Percentiles rank a stretch among this genome's conserved stretches.
Evolutionary conservation across 1,140 invertebrate genomes (phyloP).

Genomic region (Steinernema khuongi): DNA sequence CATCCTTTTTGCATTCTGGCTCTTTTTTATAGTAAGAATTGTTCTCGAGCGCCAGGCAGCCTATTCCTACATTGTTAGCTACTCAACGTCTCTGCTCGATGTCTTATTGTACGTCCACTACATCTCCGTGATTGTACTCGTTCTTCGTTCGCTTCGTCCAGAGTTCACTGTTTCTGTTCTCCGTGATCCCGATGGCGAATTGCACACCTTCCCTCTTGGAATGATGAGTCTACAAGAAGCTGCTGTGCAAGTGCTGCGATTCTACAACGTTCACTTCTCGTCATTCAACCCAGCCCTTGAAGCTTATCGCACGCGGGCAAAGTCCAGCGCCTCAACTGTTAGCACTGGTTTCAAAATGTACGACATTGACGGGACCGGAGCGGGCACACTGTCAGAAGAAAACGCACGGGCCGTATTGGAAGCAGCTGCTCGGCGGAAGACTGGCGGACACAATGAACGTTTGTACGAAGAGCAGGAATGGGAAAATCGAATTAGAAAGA

Average conservation of each 20-base stretch:
- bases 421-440: conserved; percentile 65
- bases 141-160: conserved; percentile 81
- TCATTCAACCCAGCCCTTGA: conserved; percentile 94
- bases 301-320: conserved; percentile 30
- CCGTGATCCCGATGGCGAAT: conserved; percentile 83
- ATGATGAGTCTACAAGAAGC: conserved; percentile 88
- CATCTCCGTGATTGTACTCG: conserved; percentile 81
- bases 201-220: conserved; percentile 72
- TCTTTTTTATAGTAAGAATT: conserved; percentile 85
- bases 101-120: conserved; percentile 91
- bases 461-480: conserved; percentile 97
- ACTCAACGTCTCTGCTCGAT: conserved; percentile 81
- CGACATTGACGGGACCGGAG: conserved; percentile 75
- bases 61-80: conserved; percentile 71
- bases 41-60: conserved; percentile 62
- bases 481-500: conserved; percentile 81
- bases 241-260: conserved; percentile 84
- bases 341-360: conserved; percentile 78
- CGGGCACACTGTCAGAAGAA: conserved; percentile 47
- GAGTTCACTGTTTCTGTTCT: conserved; percentile 82
- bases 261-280: conserved; percentile 90
- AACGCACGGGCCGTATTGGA: conserved; percentile 39
- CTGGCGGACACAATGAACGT: conserved; percentile 85
- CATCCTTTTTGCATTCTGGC: conserved; percentile 88
- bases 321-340: background rate